These are phyloP conservation scores for Astropecten irregularis DNA, from an alignment of 53 echinoderm and acorn worm genomes.

Conservation along the genomic window DNA sequence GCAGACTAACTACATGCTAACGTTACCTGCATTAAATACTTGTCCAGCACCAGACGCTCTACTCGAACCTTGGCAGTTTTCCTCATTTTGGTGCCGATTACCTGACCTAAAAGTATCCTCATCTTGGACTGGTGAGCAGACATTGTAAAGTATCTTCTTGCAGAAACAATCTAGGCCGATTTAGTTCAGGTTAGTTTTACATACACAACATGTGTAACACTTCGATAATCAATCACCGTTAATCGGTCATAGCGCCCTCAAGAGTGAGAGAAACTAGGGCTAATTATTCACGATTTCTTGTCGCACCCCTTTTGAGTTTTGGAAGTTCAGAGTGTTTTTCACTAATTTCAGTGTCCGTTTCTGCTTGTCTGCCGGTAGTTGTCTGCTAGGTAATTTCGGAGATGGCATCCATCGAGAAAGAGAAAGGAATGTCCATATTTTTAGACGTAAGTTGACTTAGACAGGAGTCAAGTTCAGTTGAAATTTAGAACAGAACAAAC, in stretches of 20 bases:
- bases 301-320: background rate
- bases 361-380: too few species aligned
- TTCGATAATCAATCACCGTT: background rate
- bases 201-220: too few species aligned
- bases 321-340: too few species aligned
- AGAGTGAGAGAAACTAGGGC: background rate
- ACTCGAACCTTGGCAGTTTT: slow-evolving; percentile 85
- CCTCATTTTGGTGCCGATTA: slow-evolving; percentile 73
- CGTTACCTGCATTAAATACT: slow-evolving; percentile 88
- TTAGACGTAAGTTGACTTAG: slow-evolving; percentile 53
- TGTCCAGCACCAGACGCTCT: slow-evolving; percentile 69
- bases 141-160: background rate
- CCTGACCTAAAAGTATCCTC: slow-evolving; percentile 79
- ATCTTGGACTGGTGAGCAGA: slow-evolving; percentile 22
- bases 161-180: background rate
- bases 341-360: too few species aligned
- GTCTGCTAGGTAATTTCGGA: too few species aligned
- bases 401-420: slow-evolving; percentile 22
- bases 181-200: background rate
- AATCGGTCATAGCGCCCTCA: slow-evolving; percentile 19
- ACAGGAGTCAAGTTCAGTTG: background rate
- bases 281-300: background rate
- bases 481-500: background rate
- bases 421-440: slow-evolving; percentile 75
- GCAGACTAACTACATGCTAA: too few species aligned